Base-by-base conservation (phyloP, 92 coral and sea anemone genomes). In the Galaxea fascicularis region DNA sequence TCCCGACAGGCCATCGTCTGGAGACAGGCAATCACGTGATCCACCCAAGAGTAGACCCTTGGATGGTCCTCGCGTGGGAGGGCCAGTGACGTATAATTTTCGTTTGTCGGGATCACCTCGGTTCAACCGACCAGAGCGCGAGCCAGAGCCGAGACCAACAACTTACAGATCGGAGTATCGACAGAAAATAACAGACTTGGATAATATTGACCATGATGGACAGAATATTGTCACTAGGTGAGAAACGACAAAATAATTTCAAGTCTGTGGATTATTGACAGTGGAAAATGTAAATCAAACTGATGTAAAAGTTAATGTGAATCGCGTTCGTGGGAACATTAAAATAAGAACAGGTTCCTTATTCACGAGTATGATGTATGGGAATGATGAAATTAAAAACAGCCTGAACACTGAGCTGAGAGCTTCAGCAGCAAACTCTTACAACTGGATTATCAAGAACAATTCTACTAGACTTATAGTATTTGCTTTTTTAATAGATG, bases 221-320 rank as follows among this genome's bases (percentile, higher is more conserved):
- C 87, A 89, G 22, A 92, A 91, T 68, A 86, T 91, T 63, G 92
- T 93, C 30, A 91, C 97, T 16, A 91, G 97, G 97, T 93, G 76
- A 71, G 86, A 28, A 28, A 15, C n/a, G 41, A 57, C 35, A 66
- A 4, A n/a, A n/a, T n/a, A n/a, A n/a, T n/a, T n/a, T n/a, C n/a
- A n/a, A 35, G 41, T 35, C 41, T 49, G 56, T 10, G 56, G 56
- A 11, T 49, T 49, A 49, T 49, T 2, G 17, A 49, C 17, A 49
- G 7, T 49, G 56, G 56, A 49, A 49, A 15, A 35, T 35, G 6
- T 6, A 35, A 35, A 35, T 35, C 3, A 35, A 35, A 35, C 41
- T 35, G 41, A 6, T 35, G n/a, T n/a, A n/a, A n/a, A n/a, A n/a
- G n/a, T 35, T 35, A 35, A 35, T 35, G 6, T 2, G 6, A 35